Conservation (phyloP, 1,140 invertebrate genomes). For the Hycleus phaleratus region DNA sequence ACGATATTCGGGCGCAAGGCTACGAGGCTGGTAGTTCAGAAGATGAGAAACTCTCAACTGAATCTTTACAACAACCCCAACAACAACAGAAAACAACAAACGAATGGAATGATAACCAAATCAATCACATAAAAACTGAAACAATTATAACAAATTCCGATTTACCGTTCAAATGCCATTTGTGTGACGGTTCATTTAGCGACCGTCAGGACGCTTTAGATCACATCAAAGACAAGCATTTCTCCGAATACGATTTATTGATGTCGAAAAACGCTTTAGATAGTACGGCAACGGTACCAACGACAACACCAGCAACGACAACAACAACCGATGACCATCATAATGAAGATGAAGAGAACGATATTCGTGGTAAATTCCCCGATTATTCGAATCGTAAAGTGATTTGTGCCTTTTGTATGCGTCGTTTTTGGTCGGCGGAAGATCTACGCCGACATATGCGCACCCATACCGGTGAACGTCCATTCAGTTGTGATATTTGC, state of each 20-base stretch:
- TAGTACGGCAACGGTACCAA: conserved; percentile 43
- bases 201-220: conserved; percentile 70
- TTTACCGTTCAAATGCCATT: conserved; percentile 84
- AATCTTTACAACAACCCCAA: conserved; percentile 12
- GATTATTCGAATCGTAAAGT: conserved; percentile 86
- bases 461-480: conserved; percentile 75
- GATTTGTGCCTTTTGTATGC: conserved; percentile 84
- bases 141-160: conserved; percentile 44
- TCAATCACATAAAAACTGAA: conserved; percentile 11
- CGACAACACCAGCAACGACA: conserved; percentile 38
- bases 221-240: conserved; percentile 68
- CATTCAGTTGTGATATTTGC: conserved; percentile 76
- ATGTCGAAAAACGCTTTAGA: conserved; percentile 74
- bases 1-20: conserved; percentile 38
- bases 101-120: conserved; percentile 15
- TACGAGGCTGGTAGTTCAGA: conserved; percentile 42
- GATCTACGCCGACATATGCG: conserved; percentile 88
- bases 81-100: conserved; percentile 8
- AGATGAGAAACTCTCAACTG: conserved; percentile 39
- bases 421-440: conserved; percentile 89
- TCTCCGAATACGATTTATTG: conserved; percentile 63
- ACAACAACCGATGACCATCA: conserved; percentile 37
- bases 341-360: conserved; percentile 47
- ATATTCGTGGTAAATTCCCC: conserved; percentile 61
- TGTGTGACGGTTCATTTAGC: conserved; percentile 79